These are phyloP conservation scores for Flexamia atlantica DNA, from an alignment of 2,888 invertebrate species.

Conservation along the genomic window DNA sequence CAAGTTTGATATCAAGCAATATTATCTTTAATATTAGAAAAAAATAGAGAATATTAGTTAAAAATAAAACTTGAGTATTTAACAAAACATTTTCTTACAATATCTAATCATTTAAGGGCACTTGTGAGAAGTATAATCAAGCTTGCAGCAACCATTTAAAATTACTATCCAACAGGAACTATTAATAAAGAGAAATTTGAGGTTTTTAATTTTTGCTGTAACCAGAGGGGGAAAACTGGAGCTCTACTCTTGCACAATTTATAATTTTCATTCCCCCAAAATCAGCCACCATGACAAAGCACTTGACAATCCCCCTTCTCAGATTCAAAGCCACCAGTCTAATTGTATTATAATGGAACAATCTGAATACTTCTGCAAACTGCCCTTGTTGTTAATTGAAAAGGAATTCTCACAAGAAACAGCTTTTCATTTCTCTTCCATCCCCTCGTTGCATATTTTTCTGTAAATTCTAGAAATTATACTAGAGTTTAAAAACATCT, in stretches of 20 bases:
- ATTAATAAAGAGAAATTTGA: neutral
- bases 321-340: conserved; percentile 50
- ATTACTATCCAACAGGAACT: neutral
- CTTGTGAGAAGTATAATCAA: too few species aligned
- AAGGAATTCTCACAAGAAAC: conserved; percentile 30
- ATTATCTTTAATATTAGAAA: too few species aligned
- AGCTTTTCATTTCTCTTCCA: conserved; percentile 38
- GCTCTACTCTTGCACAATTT: conserved; percentile 18
- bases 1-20: too few species aligned
- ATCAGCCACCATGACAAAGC: conserved; percentile 39
- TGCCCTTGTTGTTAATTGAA: conserved; percentile 48
- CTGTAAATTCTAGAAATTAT: neutral
- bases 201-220: conserved; percentile 11
- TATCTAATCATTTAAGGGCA: too few species aligned
- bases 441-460: neutral
- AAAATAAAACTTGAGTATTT: too few species aligned
- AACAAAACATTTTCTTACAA: too few species aligned
- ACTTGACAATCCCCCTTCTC: conserved; percentile 41
- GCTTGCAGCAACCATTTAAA: neutral
- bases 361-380: conserved; percentile 42
- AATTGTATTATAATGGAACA: conserved; percentile 55
- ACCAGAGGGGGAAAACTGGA: neutral
- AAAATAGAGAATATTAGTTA: too few species aligned
- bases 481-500: neutral
- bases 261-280: conserved; percentile 41